Evolutionary conservation across 1,140 invertebrate genomes (phyloP).

Genomic region (Paraescarpia echinospica): DNA sequence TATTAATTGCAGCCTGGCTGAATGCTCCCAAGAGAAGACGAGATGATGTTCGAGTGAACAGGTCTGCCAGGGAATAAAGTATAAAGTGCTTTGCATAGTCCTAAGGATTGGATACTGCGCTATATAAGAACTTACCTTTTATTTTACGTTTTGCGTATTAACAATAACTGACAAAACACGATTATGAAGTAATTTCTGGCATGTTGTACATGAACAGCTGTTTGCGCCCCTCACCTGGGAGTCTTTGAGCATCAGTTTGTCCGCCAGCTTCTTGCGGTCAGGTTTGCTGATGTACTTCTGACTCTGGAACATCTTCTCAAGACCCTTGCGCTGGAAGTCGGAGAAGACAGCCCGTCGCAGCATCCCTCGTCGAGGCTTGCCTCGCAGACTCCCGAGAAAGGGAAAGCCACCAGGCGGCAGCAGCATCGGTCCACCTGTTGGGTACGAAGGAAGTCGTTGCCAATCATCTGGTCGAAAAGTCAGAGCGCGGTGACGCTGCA

Average conservation of each 20-base stretch:
- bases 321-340: constrained; percentile 88
- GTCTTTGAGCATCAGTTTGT: constrained; percentile 93
- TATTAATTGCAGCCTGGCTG: too few species aligned
- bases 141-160: too few species aligned
- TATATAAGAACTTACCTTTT: too few species aligned
- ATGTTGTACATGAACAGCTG: too few species aligned
- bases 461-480: background rate
- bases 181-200: too few species aligned
- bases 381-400: constrained; percentile 52
- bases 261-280: constrained; percentile 93
- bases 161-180: too few species aligned
- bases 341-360: constrained; percentile 93
- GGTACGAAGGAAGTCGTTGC: background rate
- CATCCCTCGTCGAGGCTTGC: constrained; percentile 80
- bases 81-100: too few species aligned
- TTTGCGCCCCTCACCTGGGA: constrained; percentile 62
- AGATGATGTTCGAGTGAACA: too few species aligned
- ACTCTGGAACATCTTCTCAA: constrained; percentile 92
- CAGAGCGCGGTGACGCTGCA: too few species aligned
- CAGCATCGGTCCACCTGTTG: constrained; percentile 26
- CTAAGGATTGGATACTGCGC: too few species aligned
- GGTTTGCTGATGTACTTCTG: constrained; percentile 99
- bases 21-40: too few species aligned
- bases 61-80: too few species aligned
- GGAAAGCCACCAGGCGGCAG: constrained; percentile 32